Evolutionary conservation across 2,888 invertebrate species (phyloP).

Genomic region (Conomelus anceps): DNA sequence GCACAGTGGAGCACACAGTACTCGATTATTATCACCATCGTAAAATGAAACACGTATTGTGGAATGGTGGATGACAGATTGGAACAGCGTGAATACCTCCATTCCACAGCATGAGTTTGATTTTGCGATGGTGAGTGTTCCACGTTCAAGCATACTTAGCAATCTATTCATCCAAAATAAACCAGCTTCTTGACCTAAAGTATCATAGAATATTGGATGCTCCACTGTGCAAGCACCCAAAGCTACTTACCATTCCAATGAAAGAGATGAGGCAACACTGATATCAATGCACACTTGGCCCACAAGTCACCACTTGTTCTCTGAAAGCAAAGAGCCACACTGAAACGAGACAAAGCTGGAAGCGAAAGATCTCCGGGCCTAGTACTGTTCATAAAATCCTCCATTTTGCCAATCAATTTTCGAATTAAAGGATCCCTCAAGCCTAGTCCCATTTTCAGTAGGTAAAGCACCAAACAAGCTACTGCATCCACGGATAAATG

Average conservation of each 20-base stretch:
- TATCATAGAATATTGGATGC: too few relatives aligned
- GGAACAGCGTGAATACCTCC: too few relatives aligned
- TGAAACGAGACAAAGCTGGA: background rate
- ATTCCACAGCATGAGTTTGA: too few relatives aligned
- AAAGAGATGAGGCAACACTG: background rate
- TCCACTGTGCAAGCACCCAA: too few relatives aligned
- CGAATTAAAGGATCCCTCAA: background rate
- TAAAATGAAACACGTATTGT: too few relatives aligned
- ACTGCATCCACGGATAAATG: background rate
- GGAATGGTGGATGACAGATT: too few relatives aligned
- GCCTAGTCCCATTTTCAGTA: background rate
- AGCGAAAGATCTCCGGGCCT: background rate
- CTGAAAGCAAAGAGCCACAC: background rate
- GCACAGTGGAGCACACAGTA: too few relatives aligned
- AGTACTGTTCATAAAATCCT: background rate
- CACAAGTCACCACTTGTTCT: background rate
- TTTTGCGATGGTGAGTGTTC: too few relatives aligned
- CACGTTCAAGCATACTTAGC: too few relatives aligned
- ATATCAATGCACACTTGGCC: background rate
- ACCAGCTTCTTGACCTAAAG: too few relatives aligned
- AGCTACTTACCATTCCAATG: background rate
- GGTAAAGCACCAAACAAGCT: background rate
- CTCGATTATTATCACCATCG: too few relatives aligned
- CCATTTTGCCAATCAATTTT: background rate
- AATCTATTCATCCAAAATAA: too few relatives aligned